Evolutionary conservation across 2,113 vertebrate genomes (phyloP).

Genomic region (Lota lota): DNA sequence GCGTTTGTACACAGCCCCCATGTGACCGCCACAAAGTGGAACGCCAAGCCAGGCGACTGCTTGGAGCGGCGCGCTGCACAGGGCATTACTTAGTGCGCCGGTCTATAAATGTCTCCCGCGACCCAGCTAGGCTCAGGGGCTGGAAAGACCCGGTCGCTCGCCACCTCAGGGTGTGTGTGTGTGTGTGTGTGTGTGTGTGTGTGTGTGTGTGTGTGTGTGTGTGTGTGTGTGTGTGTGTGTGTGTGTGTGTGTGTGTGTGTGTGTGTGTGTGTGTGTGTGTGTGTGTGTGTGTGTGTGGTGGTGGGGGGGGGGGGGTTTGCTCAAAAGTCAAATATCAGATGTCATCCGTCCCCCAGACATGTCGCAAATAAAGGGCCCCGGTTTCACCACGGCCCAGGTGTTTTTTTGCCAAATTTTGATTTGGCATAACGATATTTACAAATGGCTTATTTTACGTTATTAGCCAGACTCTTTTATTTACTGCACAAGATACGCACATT

Average conservation of each 20-base stretch:
- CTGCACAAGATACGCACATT: not conserved
- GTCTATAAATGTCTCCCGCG: constrained; percentile 71
- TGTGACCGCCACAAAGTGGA: not conserved
- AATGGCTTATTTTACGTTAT: too few species aligned
- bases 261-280: constrained; percentile 50
- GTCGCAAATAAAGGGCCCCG: constrained; percentile 41
- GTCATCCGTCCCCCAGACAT: constrained; percentile 55
- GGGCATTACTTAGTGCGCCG: constrained; percentile 63
- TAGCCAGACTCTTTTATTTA: constrained; percentile 6
- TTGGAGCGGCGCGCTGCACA: constrained; percentile 48
- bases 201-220: not conserved
- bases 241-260: not conserved
- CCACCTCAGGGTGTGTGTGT: constrained; percentile 50
- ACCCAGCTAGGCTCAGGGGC: constrained; percentile 62
- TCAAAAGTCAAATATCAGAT: constrained; percentile 76
- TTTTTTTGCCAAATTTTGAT: constrained; percentile 6
- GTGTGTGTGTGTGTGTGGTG: not conserved
- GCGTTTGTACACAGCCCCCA: too few species aligned
- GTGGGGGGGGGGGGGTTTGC: constrained; percentile 35
- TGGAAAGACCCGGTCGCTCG: constrained; percentile 12
- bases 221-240: constrained; percentile 40
- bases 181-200: constrained; percentile 5
- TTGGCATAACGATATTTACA: too few species aligned
- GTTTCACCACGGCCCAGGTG: constrained; percentile 5
- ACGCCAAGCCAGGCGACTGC: constrained; percentile 40